phyloP scores from a whole-genome alignment of 2,113 vertebrate genomes.

The Callocephalon fimbriatum region DNA sequence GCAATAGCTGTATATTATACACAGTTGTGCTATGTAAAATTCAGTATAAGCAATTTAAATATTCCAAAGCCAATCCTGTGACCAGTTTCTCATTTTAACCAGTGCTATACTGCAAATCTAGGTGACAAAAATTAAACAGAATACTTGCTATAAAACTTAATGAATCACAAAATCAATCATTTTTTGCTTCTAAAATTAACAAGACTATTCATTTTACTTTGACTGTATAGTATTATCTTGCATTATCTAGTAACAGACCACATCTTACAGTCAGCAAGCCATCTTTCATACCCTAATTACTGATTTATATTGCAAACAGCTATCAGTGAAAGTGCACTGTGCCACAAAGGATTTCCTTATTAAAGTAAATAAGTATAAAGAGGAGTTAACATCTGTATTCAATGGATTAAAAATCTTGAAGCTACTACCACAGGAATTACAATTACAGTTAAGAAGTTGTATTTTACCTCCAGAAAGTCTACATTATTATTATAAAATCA shows the following conservation, averaged over 20 bases:
- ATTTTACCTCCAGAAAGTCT: not conserved
- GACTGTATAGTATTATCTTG: not conserved
- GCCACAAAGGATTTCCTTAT: not conserved
- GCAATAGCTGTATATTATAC: not conserved
- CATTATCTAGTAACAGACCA: not conserved
- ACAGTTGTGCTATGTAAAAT: not conserved
- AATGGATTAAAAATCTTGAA: not conserved
- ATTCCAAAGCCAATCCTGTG: not conserved
- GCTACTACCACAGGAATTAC: not conserved
- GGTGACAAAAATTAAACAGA: not conserved
- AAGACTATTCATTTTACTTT: not conserved
- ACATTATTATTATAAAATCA: not conserved
- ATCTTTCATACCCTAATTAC: not conserved
- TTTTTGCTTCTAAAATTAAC: not conserved
- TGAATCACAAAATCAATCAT: fast-evolving
- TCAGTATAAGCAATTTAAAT: not conserved
- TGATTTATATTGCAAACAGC: not conserved
- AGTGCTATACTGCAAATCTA: not conserved
- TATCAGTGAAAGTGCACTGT: not conserved
- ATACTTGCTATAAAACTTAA: not conserved
- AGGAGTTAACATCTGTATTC: not conserved
- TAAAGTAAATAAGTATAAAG: not conserved
- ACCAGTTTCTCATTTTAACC: not conserved
- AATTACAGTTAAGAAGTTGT: not conserved
- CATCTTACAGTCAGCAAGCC: not conserved